Evolutionary conservation across 1,140 invertebrate species (phyloP), one percentile per base, ranked within the genome.

Genomic region (Chironomus striatipennis): DNA sequence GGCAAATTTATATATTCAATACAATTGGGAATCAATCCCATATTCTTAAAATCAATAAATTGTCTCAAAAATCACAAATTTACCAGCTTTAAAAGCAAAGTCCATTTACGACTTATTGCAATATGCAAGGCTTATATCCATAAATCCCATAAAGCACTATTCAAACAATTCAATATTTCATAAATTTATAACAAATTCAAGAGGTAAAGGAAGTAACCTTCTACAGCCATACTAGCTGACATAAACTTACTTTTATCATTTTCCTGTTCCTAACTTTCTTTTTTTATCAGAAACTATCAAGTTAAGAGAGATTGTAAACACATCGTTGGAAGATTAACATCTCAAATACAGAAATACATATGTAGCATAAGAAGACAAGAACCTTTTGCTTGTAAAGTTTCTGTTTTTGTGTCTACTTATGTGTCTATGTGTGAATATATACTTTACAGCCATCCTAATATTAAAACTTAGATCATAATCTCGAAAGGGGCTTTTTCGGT

Each of bases 261-360:
- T 57, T 57, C n/a, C 3, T 57, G 47, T 57, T 57, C 12, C 5
- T 12, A 47, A 47, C 15, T 47, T 47, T 43, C 10, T 47, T 15
- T 57, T 57, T 57, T 57, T 57, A 57, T 57, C 24, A 34, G 2
- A n/a, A 34, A 34, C 24, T 34, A 34, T 34, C 24, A 34, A 34
- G 47, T 57, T 57, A 57, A 57, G 47, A 57, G 47, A n/a, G 47
- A 34, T 57, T 57, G 47, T 57, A 57, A 57, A 57, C 47, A 57
- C 47, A n/a, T 57, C 47, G 12, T 57, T 57, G 47, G 47, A 57
- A 57, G 47, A 57, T 57, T 57, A 57, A 57, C 47, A 57, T 57
- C 47, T 57, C 47, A 57, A 57, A 57, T 57, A 57, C 24, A 34
- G 24, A 34, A 2, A 34, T 34, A 34, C 24, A 34, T 34, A 34